Evolutionary conservation across 2,888 invertebrate genomes (phyloP), one percentile per base, ranked within the genome.

Genomic region (Ochropleura plecta): DNA sequence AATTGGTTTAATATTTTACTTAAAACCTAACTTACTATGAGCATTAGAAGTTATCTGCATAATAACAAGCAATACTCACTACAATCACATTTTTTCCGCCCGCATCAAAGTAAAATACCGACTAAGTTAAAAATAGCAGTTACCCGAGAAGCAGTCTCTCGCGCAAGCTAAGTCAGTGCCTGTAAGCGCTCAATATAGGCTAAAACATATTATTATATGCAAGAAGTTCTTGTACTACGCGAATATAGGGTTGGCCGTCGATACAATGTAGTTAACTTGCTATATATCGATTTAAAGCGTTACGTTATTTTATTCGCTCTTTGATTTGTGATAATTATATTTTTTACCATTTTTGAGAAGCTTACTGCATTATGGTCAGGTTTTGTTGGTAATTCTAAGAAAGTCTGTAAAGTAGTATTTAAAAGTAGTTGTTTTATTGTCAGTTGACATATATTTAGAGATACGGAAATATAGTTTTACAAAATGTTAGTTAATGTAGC

Each of bases 191-290:
- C 95, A 93, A 96, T 96, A 96, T 96, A 96, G 95, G 95, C 94
- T 96, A 96, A 96, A 96, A 95, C 95, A 96, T 96, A 96, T 96
- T 96, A 96, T 96, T 96, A 96, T 96, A 96, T 96, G 96, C 96
- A 95, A 95, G 96, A 95, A 94, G 96, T 96, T 96, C 96, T 96
- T 96, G 94, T 95, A 96, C 95, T 95, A 96, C 93, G 95, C 93
- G 91, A 93, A 92, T 89, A 91, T 96, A 96, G 96, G 95, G 96
- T 91, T 96, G 96, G 68, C 76, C 76, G 83, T 44, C 49, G 63
- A 77, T 90, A 89, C 89, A 90, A 81, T 87, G 88, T 87, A 77
- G 78, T 73, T 69, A 73, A 65, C 42, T 66, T 9, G 66, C 70
- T 73, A 76, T 81, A 84, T 81, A 78, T 68, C 73, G 73, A 73